phyloP scores from a whole-genome alignment of 2,888 invertebrate species.

The Leucoma salicis region DNA sequence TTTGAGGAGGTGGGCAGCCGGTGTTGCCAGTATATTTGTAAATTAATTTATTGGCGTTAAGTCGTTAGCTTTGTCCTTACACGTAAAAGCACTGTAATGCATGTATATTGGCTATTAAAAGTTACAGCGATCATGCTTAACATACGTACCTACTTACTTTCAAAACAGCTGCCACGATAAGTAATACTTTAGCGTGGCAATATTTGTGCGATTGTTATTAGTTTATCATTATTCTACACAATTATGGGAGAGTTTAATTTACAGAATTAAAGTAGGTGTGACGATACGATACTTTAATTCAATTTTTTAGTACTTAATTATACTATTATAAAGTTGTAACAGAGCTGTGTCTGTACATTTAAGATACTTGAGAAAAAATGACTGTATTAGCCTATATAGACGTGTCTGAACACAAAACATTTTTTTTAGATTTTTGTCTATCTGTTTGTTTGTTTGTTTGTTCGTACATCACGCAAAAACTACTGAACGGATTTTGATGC shows the following conservation, averaged over 20 bases:
- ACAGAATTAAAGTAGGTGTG: slow-evolving; percentile 1
- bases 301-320: no score
- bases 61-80: slow-evolving; percentile 48
- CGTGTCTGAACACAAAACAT: no score
- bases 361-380: no score
- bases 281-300: no score
- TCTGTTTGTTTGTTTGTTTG: no score
- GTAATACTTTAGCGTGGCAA: slow-evolving; percentile 31
- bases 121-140: slow-evolving; percentile 47
- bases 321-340: no score
- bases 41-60: slow-evolving; percentile 53
- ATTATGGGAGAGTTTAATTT: slow-evolving; percentile 14
- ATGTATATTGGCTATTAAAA: slow-evolving; percentile 49
- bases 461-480: no score
- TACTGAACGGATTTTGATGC: no score
- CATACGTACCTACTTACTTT: slow-evolving; percentile 38
- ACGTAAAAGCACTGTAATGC: slow-evolving; percentile 41
- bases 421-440: no score
- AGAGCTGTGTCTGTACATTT: no score
- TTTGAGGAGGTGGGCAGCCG: slow-evolving; percentile 24
- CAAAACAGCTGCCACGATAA: slow-evolving; percentile 47
- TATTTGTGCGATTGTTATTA: slow-evolving; percentile 29
- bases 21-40: slow-evolving; percentile 39
- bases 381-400: no score
- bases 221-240: slow-evolving; percentile 17